Percentiles rank a stretch among this genome's conserved stretches.
Conservation (phyloP, 2,797 vertebrate species). For the Bovichtus diacanthus region DNA sequence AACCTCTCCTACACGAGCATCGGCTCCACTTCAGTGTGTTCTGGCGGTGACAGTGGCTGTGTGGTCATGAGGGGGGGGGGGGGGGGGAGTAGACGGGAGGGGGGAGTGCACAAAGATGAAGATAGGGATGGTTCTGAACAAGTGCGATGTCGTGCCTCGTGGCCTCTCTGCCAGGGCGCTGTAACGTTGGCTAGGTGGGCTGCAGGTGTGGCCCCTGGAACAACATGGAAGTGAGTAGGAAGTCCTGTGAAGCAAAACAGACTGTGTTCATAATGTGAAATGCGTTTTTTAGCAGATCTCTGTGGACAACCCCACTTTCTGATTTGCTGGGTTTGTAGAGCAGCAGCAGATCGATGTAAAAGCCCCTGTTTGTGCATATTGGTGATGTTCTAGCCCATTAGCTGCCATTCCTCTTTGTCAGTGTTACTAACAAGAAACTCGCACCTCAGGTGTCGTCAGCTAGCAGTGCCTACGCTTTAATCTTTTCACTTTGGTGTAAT, state of each 20-base stretch:
- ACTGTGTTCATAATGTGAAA: conserved; percentile 1
- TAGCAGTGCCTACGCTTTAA: not conserved
- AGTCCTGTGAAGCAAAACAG: not conserved
- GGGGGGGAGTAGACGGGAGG: not conserved
- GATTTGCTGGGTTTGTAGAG: not conserved
- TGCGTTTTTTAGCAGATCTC: not conserved
- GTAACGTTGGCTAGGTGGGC: conserved; percentile 19
- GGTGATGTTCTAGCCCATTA: not conserved
- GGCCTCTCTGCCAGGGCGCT: conserved; percentile 57
- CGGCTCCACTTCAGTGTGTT: conserved; percentile 35
- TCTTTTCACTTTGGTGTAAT: not conserved
- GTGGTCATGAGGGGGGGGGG: conserved; percentile 33
- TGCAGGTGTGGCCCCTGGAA: conserved; percentile 13
- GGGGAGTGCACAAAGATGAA: conserved; percentile 22
- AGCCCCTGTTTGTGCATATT: not conserved
- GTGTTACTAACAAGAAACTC: not conserved
- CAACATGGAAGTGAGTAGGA: not conserved
- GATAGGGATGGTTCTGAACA: conserved; percentile 43
- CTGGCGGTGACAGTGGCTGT: conserved; percentile 46
- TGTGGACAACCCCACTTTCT: not conserved
- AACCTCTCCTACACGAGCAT: conserved; percentile 36
- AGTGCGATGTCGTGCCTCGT: conserved; percentile 73
- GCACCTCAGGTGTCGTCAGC: not conserved
- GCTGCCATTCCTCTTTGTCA: not conserved
- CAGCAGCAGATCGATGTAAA: conserved; percentile 3